A percentile compares a stretch with the other conserved stretches of the same genome.
Evolutionary conservation across 2,113 vertebrate genomes (phyloP).

Genomic region (Campylomormyrus tamandua): DNA sequence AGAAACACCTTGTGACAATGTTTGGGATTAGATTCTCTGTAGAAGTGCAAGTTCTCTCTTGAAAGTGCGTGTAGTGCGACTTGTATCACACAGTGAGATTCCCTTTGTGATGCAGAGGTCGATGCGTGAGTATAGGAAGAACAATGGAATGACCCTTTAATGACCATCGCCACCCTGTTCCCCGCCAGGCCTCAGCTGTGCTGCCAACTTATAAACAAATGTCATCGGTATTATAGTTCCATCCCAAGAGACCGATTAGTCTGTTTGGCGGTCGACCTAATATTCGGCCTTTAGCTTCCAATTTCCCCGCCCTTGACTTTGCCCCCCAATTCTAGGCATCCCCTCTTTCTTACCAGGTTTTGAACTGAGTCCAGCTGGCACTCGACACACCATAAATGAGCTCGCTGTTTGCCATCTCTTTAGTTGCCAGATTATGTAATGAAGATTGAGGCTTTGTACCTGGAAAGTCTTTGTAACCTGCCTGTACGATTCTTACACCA

Average conservation of each 20-base stretch:
- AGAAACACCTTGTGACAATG: background rate
- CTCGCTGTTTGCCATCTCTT: background rate
- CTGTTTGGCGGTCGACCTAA: background rate
- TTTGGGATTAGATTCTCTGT: background rate
- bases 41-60: background rate
- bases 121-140: background rate
- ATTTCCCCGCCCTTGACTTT: background rate
- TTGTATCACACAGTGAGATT: background rate
- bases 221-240: background rate
- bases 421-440: background rate
- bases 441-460: background rate
- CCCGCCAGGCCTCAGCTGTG: background rate
- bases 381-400: background rate
- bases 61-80: background rate
- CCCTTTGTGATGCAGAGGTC: background rate
- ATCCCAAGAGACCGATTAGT: background rate
- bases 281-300: background rate
- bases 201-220: background rate
- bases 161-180: background rate
- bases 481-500: background rate
- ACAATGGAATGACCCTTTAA: background rate
- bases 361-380: background rate
- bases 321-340: background rate
- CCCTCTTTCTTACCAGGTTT: background rate
- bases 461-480: background rate